Evolutionary conservation across 2,888 invertebrate species (phyloP).

Genomic region (Cosmia pyralina): DNA sequence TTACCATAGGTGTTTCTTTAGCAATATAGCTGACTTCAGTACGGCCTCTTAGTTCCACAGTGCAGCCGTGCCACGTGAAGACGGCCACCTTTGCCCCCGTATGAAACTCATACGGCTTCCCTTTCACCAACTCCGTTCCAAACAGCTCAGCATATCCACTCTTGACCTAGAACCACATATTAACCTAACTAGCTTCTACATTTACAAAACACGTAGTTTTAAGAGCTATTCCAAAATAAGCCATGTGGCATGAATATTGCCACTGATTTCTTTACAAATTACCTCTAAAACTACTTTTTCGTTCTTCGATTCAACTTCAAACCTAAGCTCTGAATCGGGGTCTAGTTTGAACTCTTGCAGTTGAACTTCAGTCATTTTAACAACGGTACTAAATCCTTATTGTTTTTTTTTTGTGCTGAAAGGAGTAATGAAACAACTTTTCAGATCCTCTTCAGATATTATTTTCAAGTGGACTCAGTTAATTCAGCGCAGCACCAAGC

Average conservation of each 20-base stretch:
- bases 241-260: not conserved
- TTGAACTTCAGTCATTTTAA: constrained; percentile 86
- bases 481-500: constrained; percentile 15
- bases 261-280: constrained; percentile 4
- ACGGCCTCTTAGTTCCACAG: constrained; percentile 95
- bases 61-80: constrained; percentile 98
- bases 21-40: constrained; percentile 98
- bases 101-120: constrained; percentile 96
- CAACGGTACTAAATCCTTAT: not conserved
- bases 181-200: constrained; percentile 27
- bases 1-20: constrained; percentile 98
- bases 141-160: constrained; percentile 98
- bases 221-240: not conserved
- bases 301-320: constrained; percentile 97
- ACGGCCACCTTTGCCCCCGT: constrained; percentile 98
- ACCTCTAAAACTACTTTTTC: constrained; percentile 95
- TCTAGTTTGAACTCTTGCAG: constrained; percentile 95
- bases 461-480: constrained; percentile 5
- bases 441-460: not conserved
- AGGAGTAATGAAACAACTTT: not conserved
- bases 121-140: constrained; percentile 98
- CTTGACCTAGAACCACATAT: constrained; percentile 91
- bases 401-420: too few relatives aligned
- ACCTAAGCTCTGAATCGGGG: constrained; percentile 96
- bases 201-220: not conserved